These are phyloP conservation scores for Myrmecophaga tridactyla DNA, from an alignment of 2,113 vertebrate genomes.

Conservation along the genomic window DNA sequence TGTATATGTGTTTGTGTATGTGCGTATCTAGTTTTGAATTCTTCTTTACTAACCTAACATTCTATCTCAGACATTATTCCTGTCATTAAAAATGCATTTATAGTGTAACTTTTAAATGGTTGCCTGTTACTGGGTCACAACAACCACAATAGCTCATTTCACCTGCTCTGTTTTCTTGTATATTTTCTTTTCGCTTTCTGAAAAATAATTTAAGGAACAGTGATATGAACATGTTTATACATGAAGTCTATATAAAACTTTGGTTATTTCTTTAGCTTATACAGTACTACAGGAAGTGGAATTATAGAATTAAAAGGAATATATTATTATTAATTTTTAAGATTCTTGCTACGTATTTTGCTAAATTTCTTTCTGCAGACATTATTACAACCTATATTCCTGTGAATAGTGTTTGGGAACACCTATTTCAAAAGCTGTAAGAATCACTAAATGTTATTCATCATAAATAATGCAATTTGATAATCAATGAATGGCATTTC, in stretches of 20 bases:
- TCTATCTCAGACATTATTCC: not conserved
- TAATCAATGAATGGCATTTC: not conserved
- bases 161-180: not conserved
- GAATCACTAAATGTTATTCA: not conserved
- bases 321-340: not conserved
- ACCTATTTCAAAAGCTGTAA: not conserved
- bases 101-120: not conserved
- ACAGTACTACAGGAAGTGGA: not conserved
- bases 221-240: not conserved
- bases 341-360: not conserved
- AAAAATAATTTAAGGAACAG: not conserved
- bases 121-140: not conserved
- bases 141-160: not conserved
- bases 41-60: not conserved
- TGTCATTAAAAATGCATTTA: not conserved
- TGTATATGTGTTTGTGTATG: not conserved
- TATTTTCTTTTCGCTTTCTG: not conserved
- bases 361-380: not conserved
- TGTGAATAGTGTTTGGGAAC: not conserved
- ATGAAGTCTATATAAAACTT: not conserved
- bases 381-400: constrained; percentile 12
- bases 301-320: not conserved
- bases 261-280: constrained; percentile 7
- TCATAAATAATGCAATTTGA: constrained; percentile 42
- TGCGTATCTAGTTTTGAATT: not conserved